Evolutionary conservation across 2,888 invertebrate genomes (phyloP).

Genomic region (Sarcophaga caerulescens): DNA sequence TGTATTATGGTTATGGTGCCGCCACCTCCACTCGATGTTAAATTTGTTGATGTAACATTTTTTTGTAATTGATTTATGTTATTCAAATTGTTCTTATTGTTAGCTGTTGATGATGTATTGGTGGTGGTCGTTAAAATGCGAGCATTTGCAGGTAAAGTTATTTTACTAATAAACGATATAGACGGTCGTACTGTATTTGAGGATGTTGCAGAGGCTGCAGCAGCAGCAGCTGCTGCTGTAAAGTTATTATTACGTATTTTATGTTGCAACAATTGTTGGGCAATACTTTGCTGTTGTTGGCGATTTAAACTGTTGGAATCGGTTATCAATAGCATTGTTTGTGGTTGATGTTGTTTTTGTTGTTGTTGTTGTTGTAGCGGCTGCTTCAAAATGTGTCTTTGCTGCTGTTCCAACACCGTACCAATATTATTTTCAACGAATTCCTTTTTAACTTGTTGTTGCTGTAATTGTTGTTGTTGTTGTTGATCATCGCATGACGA

Average conservation of each 20-base stretch:
- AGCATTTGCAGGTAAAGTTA: constrained; percentile 77
- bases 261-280: constrained; percentile 70
- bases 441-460: constrained; percentile 49
- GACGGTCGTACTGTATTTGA: constrained; percentile 74
- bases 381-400: constrained; percentile 7
- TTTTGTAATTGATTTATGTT: constrained; percentile 67
- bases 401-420: constrained; percentile 13
- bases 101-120: constrained; percentile 63
- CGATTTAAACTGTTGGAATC: constrained; percentile 76
- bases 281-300: constrained; percentile 71
- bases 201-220: constrained; percentile 43
- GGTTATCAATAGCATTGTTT: constrained; percentile 77
- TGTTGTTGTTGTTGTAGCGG: constrained; percentile 47
- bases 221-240: constrained; percentile 32
- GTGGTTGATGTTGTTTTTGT: constrained; percentile 70
- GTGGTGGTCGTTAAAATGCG: constrained; percentile 74
- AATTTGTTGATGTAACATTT: constrained; percentile 28
- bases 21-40: constrained; percentile 62
- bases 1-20: constrained; percentile 73
- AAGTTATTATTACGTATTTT: constrained; percentile 67
- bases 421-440: constrained; percentile 37
- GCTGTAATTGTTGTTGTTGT: neutral
- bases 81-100: constrained; percentile 67
- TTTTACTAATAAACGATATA: constrained; percentile 78
- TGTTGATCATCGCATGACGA: constrained; percentile 69